These are phyloP conservation scores for Paramuricea clavata DNA, from an alignment of 92 coral and sea anemone species.

Conservation along the genomic window DNA sequence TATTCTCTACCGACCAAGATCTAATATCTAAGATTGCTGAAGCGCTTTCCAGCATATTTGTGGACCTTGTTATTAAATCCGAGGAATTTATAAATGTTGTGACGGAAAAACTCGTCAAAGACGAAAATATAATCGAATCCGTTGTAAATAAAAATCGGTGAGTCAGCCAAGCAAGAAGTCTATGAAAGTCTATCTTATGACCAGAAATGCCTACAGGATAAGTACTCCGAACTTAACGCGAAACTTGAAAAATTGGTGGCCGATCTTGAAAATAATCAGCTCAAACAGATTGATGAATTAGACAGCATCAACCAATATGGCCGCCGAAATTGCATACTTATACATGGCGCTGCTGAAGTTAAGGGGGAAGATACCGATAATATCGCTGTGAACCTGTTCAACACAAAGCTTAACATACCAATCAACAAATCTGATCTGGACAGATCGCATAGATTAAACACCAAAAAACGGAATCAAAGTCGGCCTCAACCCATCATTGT, in stretches of 20 bases:
- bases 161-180: conserved; percentile 34
- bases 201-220: conserved; percentile 9
- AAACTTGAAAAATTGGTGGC: not conserved
- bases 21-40: conserved; percentile 16
- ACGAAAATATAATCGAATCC: not conserved
- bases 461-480: conserved; percentile 3
- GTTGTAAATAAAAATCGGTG: conserved; percentile 9
- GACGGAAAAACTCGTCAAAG: conserved; percentile 5
- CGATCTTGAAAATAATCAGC: not conserved
- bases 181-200: conserved; percentile 18
- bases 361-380: conserved; percentile 19
- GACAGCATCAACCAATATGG: conserved; percentile 13
- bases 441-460: conserved; percentile 37
- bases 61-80: too few species aligned
- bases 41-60: conserved; percentile 14
- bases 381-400: conserved; percentile 27
- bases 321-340: conserved; percentile 19
- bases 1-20: conserved; percentile 1
- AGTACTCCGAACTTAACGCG: not conserved
- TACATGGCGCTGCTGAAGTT: conserved; percentile 24
- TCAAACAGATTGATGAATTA: conserved; percentile 21
- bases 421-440: conserved; percentile 38
- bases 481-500: conserved; percentile 49
- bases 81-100: too few species aligned
- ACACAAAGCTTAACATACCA: conserved; percentile 35